These are phyloP conservation scores for Capreolus pygargus DNA, from an alignment of 2,113 vertebrate species.

Conservation along the genomic window DNA sequence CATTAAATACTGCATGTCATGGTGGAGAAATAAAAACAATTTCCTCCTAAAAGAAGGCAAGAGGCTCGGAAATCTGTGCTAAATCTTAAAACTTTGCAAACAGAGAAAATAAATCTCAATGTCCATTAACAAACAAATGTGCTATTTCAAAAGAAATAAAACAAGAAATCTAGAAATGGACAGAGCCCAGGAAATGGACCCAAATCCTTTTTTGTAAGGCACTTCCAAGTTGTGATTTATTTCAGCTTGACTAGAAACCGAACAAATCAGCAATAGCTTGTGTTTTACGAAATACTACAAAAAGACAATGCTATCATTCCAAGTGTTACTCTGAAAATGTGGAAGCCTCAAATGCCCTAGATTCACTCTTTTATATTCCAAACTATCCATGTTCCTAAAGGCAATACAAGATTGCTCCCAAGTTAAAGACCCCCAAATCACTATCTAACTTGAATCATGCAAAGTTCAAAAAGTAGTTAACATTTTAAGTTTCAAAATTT, in stretches of 20 bases:
- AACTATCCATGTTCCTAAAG: neutral
- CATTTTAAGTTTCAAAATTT: slow-evolving; percentile 6
- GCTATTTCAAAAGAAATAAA: slow-evolving; percentile 58
- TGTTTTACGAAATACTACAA: slow-evolving; percentile 59
- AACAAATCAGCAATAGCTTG: slow-evolving; percentile 73
- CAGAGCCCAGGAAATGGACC: slow-evolving; percentile 39
- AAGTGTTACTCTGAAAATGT: slow-evolving; percentile 54
- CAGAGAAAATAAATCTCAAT: neutral
- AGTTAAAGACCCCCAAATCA: neutral
- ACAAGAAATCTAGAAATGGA: slow-evolving; percentile 43
- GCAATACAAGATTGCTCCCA: neutral
- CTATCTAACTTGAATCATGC: neutral
- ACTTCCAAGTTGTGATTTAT: slow-evolving; percentile 56
- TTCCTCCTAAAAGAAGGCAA: neutral
- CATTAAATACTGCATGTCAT: neutral
- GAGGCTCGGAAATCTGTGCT: neutral
- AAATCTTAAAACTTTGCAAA: slow-evolving; percentile 17
- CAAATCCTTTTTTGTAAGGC: neutral
- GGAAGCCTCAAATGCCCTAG: slow-evolving; percentile 37
- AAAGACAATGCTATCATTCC: slow-evolving; percentile 62
- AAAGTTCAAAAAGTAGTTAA: slow-evolving; percentile 33
- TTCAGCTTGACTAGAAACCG: slow-evolving; percentile 64
- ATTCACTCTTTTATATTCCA: neutral
- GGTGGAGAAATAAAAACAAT: slow-evolving; percentile 11
- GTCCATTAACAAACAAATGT: slow-evolving; percentile 39